Evolutionary conservation across 2,113 vertebrate species (phyloP), one percentile per base, ranked within the genome.

Genomic region (Agapornis roseicollis): DNA sequence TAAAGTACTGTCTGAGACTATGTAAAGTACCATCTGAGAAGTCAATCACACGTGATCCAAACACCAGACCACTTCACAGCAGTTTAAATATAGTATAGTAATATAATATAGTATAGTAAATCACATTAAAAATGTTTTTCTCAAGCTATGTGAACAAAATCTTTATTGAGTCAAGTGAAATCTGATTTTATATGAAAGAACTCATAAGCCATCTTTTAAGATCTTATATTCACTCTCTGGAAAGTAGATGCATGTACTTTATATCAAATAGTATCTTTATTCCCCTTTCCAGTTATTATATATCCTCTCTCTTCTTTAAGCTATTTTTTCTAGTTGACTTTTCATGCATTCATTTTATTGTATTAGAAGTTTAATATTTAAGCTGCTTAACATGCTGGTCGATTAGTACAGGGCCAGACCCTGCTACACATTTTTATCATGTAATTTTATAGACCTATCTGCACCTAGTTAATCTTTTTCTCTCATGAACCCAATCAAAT

Each of bases 401-500:
- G 0, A 90, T 88, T 80, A 94, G 25, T 39, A 88, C 72, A 77
- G 65, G 52, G 50, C 11, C 52, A 90, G 60, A 66, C 61, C 35
- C 9, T 56, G 39, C 65, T 93, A 31, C 28, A 56, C 11, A 0
- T 52, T 93, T 91, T 93, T 94, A 76, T 86, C 42, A 22, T 56
- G 17, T 64, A 60, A 68, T 74, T 91, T 93, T 85, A 69, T 55
- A 84, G 68, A 82, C 65, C 22, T 82, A 33, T 94, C 63, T 88
- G 58, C 60, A 88, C 49, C 41, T 71, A 90, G 85, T 74, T 71
- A 93, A 95, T 92, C 27, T 88, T 90, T 81, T 69, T 78, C 65
- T 72, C 37, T 90, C 2, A 2, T 69, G 64, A 92, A 60, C 52
- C 35, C 35, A 41, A 17, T 66, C 24, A 72, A 60, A 86, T 81